Evolutionary conservation across 1,140 invertebrate species (phyloP), one percentile per base, ranked within the genome.

Genomic region (Drosophila teissieri): DNA sequence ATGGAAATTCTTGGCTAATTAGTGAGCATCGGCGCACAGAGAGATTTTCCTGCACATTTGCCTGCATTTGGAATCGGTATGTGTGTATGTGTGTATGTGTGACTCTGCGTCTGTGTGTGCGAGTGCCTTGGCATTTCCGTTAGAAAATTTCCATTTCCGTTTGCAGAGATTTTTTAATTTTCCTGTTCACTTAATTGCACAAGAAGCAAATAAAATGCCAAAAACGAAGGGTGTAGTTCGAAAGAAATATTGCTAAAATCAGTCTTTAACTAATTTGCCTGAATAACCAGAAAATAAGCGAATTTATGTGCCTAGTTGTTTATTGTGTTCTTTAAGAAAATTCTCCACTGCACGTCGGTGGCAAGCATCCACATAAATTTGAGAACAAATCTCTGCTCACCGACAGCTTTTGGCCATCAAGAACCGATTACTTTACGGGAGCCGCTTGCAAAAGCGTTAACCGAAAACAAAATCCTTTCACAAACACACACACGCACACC

Each of bases 141-240:
- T 74, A 52, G 49, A 70, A 64, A 34, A 69, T 70, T 81, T 67
- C 40, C 80, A 84, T 84, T 84, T 80, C 78, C 81, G 78, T 62
- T 77, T 44, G 39, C 36, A n/a, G 17, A 72, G 17, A 40, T 31
- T 39, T 46, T 46, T 67, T 19, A 40, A 58, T 53, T 60, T 76
- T 58, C 44, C 56, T 62, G 61, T 63, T 83, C 57, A 67, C 81
- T 78, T 85, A 78, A 86, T 85, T 77, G 75, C 39, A 61, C 37
- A 40, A 49, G 7, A 53, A 24, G 46, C 27, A 7, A 27, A 27
- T 7, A 5, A 27, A 7, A 27, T 27, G 27, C 27, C 27, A 27
- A 27, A 19, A 27, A 10, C 31, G 31, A 31, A 31, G 31, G 8
- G 27, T 2, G 27, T 31, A 31, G 27, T 8, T 8, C 7, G 7